These are phyloP conservation scores for Cygnus buccinator DNA, from an alignment of 2,113 vertebrate genomes.

Conservation along the genomic window DNA sequence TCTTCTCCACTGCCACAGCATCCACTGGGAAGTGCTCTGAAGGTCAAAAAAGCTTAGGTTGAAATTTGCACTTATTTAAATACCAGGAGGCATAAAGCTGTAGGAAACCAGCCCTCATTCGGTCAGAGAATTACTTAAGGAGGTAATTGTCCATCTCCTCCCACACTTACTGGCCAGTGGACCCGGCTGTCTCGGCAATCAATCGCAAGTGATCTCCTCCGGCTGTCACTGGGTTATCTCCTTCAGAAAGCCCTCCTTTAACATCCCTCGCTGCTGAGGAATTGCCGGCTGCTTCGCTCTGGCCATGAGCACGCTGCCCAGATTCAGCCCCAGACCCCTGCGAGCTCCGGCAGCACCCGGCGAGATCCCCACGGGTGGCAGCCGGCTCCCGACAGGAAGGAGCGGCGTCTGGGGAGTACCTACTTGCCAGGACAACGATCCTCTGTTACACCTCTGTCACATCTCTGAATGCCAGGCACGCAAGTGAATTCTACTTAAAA, in stretches of 20 bases:
- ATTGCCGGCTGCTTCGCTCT: too few species aligned
- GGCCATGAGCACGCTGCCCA: too few species aligned
- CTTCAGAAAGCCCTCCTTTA: neutral
- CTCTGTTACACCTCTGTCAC: too few species aligned
- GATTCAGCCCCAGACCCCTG: too few species aligned
- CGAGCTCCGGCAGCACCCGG: too few species aligned
- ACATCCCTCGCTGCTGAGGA: neutral
- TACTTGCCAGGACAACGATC: too few species aligned
- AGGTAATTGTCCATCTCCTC: neutral
- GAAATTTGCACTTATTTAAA: neutral
- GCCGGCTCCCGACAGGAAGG: too few species aligned
- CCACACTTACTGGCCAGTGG: neutral
- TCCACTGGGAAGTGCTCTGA: neutral
- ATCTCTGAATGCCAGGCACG: too few species aligned
- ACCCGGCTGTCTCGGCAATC: neutral
- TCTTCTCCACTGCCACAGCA: neutral
- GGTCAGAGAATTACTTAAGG: neutral
- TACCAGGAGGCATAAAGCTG: neutral
- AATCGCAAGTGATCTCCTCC: neutral
- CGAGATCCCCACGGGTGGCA: too few species aligned
- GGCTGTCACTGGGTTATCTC: neutral
- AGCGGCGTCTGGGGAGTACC: too few species aligned
- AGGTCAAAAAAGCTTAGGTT: neutral
- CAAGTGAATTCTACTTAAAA: too few species aligned
- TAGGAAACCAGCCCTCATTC: neutral